These are phyloP conservation scores for Phymanthus crucifer DNA, from an alignment of 92 coral and sea anemone species.

Conservation along the genomic window DNA sequence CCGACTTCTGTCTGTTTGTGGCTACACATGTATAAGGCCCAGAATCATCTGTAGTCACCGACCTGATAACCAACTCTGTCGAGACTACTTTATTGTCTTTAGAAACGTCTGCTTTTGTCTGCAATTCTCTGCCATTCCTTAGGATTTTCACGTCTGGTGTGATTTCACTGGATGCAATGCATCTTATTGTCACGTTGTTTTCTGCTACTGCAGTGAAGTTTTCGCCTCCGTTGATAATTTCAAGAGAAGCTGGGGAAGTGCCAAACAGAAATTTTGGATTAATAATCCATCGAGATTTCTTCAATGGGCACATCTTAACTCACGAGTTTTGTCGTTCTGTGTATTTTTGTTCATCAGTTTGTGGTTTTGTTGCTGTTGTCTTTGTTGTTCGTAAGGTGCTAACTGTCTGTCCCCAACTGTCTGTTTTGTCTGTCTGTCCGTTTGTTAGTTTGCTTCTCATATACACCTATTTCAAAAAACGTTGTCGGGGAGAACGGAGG, in stretches of 20 bases:
- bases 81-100: slow-evolving; percentile 4
- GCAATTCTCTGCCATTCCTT: not conserved
- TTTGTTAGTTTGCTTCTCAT: too few species aligned
- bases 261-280: too few species aligned
- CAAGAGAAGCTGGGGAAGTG: slow-evolving; percentile 20
- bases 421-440: too few species aligned
- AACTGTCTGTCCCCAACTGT: too few species aligned
- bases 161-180: slow-evolving; percentile 20
- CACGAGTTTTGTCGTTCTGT: too few species aligned
- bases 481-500: too few species aligned
- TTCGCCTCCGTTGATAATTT: slow-evolving; percentile 9
- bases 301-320: too few species aligned
- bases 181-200: not conserved
- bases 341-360: too few species aligned
- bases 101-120: not conserved
- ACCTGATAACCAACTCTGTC: not conserved
- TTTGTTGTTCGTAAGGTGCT: too few species aligned
- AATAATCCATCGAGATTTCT: too few species aligned
- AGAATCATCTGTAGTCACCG: slow-evolving; percentile 8
- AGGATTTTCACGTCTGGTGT: not conserved
- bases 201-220: slow-evolving; percentile 6
- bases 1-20: slow-evolving; percentile 12
- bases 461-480: too few species aligned
- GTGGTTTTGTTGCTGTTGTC: too few species aligned
- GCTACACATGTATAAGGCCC: slow-evolving; percentile 13